phyloP scores from a whole-genome alignment of 2,797 vertebrate genomes.

The Semotilus atromaculatus region DNA sequence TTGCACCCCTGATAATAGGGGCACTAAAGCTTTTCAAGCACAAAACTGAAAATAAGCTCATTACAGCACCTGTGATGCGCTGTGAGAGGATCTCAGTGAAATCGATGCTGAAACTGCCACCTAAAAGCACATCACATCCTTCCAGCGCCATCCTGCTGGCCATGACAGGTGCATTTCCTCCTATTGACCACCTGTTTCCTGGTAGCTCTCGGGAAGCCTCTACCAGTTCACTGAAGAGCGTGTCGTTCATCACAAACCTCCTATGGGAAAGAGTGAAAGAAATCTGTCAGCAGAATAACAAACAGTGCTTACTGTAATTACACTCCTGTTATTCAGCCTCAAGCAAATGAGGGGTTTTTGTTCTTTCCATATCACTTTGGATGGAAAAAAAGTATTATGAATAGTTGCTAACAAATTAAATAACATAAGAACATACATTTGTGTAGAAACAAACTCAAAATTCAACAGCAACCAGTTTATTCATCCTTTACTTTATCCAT shows the following conservation, averaged over 20 bases:
- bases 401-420: neutral
- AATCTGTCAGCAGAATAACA: neutral
- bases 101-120: constrained; percentile 82
- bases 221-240: constrained; percentile 81
- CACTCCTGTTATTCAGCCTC: neutral
- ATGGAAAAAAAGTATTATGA: neutral
- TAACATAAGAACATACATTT: neutral
- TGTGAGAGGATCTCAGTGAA: constrained; percentile 80
- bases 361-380: neutral
- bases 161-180: constrained; percentile 86
- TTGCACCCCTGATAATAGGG: neutral
- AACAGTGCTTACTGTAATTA: neutral
- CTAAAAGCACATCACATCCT: constrained; percentile 84
- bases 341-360: no score
- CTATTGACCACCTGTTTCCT: constrained; percentile 84
- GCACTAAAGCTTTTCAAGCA: neutral
- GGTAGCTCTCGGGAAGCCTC: constrained; percentile 81
- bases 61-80: constrained; percentile 77
- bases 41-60: neutral
- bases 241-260: constrained; percentile 82
- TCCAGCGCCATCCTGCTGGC: constrained; percentile 83
- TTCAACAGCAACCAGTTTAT: neutral
- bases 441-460: no score
- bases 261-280: constrained; percentile 62
- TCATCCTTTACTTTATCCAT: neutral